Percentiles rank a stretch among this genome's conserved stretches.
phyloP scores from a whole-genome alignment of 1,140 invertebrate species.

The Halictus rubicundus region DNA sequence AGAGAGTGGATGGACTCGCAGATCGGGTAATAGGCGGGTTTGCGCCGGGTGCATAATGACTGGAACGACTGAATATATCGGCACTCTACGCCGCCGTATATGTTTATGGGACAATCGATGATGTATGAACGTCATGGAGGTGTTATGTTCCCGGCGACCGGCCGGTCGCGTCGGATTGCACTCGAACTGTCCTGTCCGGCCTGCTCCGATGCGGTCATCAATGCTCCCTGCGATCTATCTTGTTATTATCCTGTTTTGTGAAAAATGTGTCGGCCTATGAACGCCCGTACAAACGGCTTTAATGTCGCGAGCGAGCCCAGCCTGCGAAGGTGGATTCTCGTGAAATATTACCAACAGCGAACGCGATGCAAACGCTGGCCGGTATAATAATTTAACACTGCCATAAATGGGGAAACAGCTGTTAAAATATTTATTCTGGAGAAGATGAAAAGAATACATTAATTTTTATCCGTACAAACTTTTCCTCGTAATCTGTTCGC shows the following conservation, averaged over 20 bases:
- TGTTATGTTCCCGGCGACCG: conserved; percentile 15
- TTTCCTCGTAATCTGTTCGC: too few relatives aligned
- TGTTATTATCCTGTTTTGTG: conserved; percentile 3
- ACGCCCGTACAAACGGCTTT: not conserved
- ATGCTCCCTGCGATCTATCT: conserved; percentile 26
- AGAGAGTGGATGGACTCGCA: conserved; percentile 24
- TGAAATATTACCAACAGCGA: conserved; percentile 4
- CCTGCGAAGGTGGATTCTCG: too few relatives aligned
- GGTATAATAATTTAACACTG: not conserved
- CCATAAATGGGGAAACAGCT: not conserved
- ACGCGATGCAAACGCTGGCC: not conserved
- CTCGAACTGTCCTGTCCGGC: conserved; percentile 11
- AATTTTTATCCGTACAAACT: too few relatives aligned
- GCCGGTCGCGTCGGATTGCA: conserved; percentile 29
- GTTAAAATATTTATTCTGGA: not conserved
- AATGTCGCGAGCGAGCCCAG: not conserved
- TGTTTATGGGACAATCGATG: conserved; percentile 67
- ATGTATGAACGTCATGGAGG: conserved; percentile 69
- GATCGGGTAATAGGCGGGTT: conserved; percentile 48
- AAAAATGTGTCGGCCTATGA: conserved; percentile 15
- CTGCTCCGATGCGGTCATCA: conserved; percentile 21
- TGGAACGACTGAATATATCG: conserved; percentile 64
- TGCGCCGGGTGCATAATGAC: conserved; percentile 56
- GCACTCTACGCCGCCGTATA: conserved; percentile 46
- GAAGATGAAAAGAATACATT: too few relatives aligned